phyloP scores from a whole-genome alignment of 30 jellyfish, hydroid and myxozoan genomes.

The Morbakka virulenta region DNA sequence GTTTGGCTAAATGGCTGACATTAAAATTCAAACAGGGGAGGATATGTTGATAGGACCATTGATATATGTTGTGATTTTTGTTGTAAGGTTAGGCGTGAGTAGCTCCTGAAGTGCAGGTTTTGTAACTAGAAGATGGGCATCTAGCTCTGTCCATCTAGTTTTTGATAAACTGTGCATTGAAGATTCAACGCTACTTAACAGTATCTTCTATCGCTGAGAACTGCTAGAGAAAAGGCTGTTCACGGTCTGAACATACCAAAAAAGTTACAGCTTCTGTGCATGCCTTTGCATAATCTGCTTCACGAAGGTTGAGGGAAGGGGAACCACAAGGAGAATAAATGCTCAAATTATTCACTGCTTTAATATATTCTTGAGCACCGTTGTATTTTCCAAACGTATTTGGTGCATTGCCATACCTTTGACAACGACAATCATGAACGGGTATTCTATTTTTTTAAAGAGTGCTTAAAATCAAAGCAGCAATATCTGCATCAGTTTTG shows the following conservation, averaged over 20 bases:
- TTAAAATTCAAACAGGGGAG: background rate
- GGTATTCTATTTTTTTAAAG: slow-evolving; percentile 38
- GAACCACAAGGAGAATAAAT: slow-evolving; percentile 55
- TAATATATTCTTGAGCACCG: slow-evolving; percentile 57
- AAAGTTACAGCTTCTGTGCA: slow-evolving; percentile 43
- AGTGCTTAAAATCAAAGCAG: slow-evolving; percentile 37
- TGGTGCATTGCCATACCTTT: slow-evolving; percentile 63
- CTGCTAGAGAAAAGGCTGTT: background rate
- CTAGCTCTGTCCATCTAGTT: slow-evolving; percentile 32
- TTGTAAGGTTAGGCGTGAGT: slow-evolving; percentile 13
- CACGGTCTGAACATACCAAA: slow-evolving; percentile 16
- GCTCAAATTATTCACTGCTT: slow-evolving; percentile 44
- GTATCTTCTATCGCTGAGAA: background rate
- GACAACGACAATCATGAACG: slow-evolving; percentile 54
- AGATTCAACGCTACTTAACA: background rate
- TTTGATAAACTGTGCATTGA: slow-evolving; percentile 14
- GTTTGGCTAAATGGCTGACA: background rate
- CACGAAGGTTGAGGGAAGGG: slow-evolving; percentile 58
- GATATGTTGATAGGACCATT: background rate
- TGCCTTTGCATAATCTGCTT: slow-evolving; percentile 39
- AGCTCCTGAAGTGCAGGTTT: slow-evolving; percentile 15
- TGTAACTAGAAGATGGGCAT: background rate
- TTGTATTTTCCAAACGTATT: slow-evolving; percentile 60
- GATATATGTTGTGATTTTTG: slow-evolving; percentile 16
- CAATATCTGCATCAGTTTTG: slow-evolving; percentile 45